Evolutionary conservation across 1,140 invertebrate species (phyloP).

Genomic region (Globodera ellingtonae): DNA sequence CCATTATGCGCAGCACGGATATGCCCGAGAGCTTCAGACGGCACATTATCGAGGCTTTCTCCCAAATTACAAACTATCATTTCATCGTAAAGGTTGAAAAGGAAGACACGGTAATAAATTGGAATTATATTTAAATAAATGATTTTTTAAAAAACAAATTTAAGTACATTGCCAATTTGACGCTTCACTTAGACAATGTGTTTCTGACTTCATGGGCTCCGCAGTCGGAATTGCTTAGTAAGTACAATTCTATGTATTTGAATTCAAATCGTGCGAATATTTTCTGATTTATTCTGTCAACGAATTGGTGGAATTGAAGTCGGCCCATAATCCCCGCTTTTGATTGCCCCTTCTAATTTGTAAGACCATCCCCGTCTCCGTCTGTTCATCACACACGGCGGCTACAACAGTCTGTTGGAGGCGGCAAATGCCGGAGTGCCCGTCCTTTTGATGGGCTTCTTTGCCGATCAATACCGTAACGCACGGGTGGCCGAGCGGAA

Average conservation of each 20-base stretch:
- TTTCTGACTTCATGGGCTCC: slow-evolving; percentile 32
- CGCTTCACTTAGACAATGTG: slow-evolving; percentile 18
- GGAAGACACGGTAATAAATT: slow-evolving; percentile 26
- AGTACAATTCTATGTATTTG: background rate
- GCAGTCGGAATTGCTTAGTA: slow-evolving; percentile 27
- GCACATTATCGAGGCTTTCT: slow-evolving; percentile 35
- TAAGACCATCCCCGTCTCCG: slow-evolving; percentile 28
- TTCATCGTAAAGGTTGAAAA: slow-evolving; percentile 50
- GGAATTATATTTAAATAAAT: background rate
- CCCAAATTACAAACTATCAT: slow-evolving; percentile 34
- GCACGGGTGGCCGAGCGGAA: slow-evolving; percentile 33
- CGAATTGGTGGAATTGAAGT: too few species aligned
- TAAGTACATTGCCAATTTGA: slow-evolving; percentile 7
- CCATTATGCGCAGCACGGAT: slow-evolving; percentile 20
- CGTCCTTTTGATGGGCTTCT: slow-evolving; percentile 38
- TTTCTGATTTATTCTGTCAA: background rate
- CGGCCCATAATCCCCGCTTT: background rate
- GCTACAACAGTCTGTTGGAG: slow-evolving; percentile 48
- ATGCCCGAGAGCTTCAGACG: slow-evolving; percentile 33
- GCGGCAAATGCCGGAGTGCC: slow-evolving; percentile 38
- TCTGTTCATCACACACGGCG: slow-evolving; percentile 48
- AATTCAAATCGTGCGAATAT: background rate
- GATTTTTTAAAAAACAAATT: background rate
- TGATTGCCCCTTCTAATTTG: background rate
- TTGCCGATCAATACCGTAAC: slow-evolving; percentile 44